These are phyloP conservation scores for Anthopleura sola DNA, from an alignment of 64 coral and sea anemone genomes.

Conservation along the genomic window DNA sequence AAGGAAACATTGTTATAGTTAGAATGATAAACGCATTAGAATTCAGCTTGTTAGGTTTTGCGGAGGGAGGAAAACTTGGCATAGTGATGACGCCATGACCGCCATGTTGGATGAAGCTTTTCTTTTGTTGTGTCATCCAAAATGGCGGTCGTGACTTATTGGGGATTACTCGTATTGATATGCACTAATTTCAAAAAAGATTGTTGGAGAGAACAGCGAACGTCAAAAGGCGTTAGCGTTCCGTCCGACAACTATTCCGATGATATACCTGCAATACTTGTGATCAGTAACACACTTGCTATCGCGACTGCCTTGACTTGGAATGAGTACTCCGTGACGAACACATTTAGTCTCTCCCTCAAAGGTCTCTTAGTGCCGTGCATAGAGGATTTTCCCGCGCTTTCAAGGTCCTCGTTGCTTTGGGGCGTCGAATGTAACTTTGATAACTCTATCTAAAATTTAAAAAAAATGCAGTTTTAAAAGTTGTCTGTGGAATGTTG, in stretches of 20 bases:
- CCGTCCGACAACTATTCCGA: too few species aligned
- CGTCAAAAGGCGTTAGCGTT: too few species aligned
- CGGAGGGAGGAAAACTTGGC: neutral
- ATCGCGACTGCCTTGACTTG: neutral
- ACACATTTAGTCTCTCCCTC: neutral
- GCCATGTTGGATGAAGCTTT: neutral
- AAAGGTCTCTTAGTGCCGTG: neutral
- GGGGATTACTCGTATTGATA: too few species aligned
- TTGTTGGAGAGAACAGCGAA: too few species aligned
- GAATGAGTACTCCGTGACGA: neutral
- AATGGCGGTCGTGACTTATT: neutral
- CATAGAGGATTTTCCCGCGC: neutral
- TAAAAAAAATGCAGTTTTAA: too few species aligned
- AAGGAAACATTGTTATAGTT: neutral
- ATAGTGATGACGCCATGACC: neutral
- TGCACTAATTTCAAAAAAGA: too few species aligned
- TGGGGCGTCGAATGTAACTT: neutral
- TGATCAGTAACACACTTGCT: neutral
- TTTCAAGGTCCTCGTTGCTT: neutral
- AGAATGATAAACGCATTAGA: neutral
- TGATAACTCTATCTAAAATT: neutral
- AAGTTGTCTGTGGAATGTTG: too few species aligned
- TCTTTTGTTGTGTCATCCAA: neutral
- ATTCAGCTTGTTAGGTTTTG: neutral
- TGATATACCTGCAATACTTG: conserved; percentile 5